Conservation (phyloP, 92 coral and sea anemone species). For the Epizoanthus illoricatus region DNA sequence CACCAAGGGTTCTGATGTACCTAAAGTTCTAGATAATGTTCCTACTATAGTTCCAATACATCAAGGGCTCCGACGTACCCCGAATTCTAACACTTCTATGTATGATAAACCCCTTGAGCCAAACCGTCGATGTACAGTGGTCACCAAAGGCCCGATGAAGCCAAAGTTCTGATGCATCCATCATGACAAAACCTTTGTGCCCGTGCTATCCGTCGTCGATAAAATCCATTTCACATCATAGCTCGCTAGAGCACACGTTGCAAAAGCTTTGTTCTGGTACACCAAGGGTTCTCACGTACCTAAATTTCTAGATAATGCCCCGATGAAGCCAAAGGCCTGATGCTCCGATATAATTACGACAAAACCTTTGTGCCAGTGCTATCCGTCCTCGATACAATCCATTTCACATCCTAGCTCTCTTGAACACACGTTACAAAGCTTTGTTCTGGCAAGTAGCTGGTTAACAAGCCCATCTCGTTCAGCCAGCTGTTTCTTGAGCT, state of each 20-base stretch:
- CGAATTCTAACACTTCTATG: no score
- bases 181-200: no score
- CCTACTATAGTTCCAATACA: no score
- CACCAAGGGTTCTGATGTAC: not conserved
- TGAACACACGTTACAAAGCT: conserved; percentile 61
- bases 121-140: no score
- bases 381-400: conserved; percentile 53
- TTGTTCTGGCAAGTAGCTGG: conserved; percentile 58
- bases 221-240: conserved; percentile 43
- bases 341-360: not conserved
- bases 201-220: conserved; percentile 47
- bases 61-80: no score
- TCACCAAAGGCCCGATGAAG: no score
- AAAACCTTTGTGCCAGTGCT: not conserved
- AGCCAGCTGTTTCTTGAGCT: conserved; percentile 66
- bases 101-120: no score
- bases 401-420: conserved; percentile 39
- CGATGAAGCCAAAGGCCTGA: no score
- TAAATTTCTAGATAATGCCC: no score
- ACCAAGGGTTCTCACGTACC: no score
- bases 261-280: conserved; percentile 65
- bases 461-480: conserved; percentile 63
- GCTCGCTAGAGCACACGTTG: conserved; percentile 46
- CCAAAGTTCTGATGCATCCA: not conserved
- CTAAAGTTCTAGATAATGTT: not conserved